These are phyloP conservation scores for Bos javanicus DNA, from an alignment of 2,113 vertebrate species.

Conservation along the genomic window DNA sequence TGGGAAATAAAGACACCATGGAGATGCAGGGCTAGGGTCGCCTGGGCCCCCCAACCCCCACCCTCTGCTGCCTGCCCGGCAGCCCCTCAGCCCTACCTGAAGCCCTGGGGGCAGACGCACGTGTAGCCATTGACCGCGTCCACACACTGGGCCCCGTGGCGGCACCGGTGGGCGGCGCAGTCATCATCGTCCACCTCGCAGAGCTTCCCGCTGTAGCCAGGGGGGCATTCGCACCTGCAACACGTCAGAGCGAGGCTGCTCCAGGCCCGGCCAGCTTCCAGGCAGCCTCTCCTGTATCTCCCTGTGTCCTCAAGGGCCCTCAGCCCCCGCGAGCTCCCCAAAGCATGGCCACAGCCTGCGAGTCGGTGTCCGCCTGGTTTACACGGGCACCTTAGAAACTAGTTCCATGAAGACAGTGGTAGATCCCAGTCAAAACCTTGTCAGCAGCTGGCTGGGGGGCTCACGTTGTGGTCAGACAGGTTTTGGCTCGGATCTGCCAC, in stretches of 20 bases:
- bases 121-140: conserved; percentile 95
- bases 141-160: conserved; percentile 92
- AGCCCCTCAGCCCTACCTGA: conserved; percentile 86
- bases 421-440: neutral
- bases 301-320: neutral
- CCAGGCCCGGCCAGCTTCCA: neutral
- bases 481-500: neutral
- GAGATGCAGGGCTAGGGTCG: too few relatives aligned
- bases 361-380: neutral
- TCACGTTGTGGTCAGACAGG: neutral
- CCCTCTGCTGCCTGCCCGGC: too few relatives aligned
- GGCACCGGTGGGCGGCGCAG: conserved; percentile 93
- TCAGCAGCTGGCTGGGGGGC: neutral
- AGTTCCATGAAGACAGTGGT: neutral
- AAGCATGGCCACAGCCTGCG: neutral
- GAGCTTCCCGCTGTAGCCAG: conserved; percentile 92
- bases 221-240: conserved; percentile 93
- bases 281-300: neutral
- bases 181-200: conserved; percentile 93
- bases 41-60: neutral
- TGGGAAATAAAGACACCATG: rapidly evolving
- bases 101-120: conserved; percentile 94
- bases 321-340: rapidly evolving
- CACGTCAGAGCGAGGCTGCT: neutral
- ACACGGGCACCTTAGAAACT: neutral